phyloP scores from a whole-genome alignment of 2,797 vertebrate genomes.

The Clamator glandarius region DNA sequence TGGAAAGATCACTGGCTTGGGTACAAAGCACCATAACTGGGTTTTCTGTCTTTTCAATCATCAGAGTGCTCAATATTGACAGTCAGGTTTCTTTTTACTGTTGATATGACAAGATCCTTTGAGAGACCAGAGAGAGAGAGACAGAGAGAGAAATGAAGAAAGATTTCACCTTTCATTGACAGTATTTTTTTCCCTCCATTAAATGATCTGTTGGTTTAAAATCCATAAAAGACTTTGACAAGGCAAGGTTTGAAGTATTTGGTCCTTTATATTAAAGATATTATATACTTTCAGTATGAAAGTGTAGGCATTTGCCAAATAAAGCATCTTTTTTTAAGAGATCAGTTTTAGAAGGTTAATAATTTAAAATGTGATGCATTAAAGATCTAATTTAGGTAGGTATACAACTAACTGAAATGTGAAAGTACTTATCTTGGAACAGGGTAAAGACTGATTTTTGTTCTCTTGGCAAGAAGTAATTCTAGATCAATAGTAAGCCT shows the following conservation, averaged over 20 bases:
- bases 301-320: background rate
- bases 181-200: conserved; percentile 29
- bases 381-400: background rate
- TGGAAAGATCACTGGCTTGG: conserved; percentile 31
- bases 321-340: conserved; percentile 28
- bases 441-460: background rate
- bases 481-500: background rate
- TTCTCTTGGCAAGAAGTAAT: background rate
- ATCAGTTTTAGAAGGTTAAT: background rate
- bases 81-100: conserved; percentile 34
- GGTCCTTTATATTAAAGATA: background rate
- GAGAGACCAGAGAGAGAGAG: background rate
- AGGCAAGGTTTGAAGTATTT: background rate
- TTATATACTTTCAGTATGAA: background rate
- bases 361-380: background rate
- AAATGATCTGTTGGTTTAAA: conserved; percentile 23
- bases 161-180: conserved; percentile 49
- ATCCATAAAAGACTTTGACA: background rate
- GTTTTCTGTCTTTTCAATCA: conserved; percentile 14
- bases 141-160: background rate
- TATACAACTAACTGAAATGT: background rate
- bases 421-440: background rate
- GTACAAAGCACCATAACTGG: conserved; percentile 7
- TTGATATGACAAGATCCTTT: background rate
- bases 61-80: conserved; percentile 6